Percentiles rank a stretch among this genome's conserved stretches.
phyloP scores from a whole-genome alignment of 2,113 vertebrate species.

The Cebidichthys violaceus region DNA sequence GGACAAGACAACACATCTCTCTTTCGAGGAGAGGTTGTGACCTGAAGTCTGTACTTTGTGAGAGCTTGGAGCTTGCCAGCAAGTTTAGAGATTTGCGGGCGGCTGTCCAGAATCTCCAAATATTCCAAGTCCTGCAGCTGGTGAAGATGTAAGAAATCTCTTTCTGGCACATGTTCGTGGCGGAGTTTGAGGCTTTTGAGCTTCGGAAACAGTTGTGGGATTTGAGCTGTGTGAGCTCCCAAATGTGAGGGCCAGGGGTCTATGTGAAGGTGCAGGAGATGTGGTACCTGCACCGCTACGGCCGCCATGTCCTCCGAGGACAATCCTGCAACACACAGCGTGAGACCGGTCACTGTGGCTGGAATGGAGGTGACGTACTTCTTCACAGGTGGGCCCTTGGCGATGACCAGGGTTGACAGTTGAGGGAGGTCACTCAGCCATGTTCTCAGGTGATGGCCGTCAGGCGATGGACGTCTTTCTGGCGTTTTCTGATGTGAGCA shows the following conservation, averaged over 20 bases:
- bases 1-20: constrained; percentile 54
- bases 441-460: constrained; percentile 9
- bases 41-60: constrained; percentile 35
- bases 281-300: constrained; percentile 41
- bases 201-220: constrained; percentile 69
- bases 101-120: constrained; percentile 62
- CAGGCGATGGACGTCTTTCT: neutral
- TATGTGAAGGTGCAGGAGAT: constrained; percentile 70
- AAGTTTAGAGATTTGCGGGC: constrained; percentile 1
- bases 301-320: constrained; percentile 38
- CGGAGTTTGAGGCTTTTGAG: constrained; percentile 66
- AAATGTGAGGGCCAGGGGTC: constrained; percentile 64
- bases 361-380: constrained; percentile 56
- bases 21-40: neutral
- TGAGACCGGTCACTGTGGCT: constrained; percentile 63
- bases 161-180: constrained; percentile 36
- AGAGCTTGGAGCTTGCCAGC: constrained; percentile 41
- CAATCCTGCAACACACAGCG: constrained; percentile 39
- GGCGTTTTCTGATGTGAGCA: neutral
- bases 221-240: constrained; percentile 23
- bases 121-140: constrained; percentile 52
- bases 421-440: constrained; percentile 65
- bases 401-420: constrained; percentile 52
- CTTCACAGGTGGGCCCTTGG: constrained; percentile 46
- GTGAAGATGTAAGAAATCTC: constrained; percentile 52